Evolutionary conservation across 1,140 invertebrate genomes (phyloP).

Genomic region (Antheraea pernyi): DNA sequence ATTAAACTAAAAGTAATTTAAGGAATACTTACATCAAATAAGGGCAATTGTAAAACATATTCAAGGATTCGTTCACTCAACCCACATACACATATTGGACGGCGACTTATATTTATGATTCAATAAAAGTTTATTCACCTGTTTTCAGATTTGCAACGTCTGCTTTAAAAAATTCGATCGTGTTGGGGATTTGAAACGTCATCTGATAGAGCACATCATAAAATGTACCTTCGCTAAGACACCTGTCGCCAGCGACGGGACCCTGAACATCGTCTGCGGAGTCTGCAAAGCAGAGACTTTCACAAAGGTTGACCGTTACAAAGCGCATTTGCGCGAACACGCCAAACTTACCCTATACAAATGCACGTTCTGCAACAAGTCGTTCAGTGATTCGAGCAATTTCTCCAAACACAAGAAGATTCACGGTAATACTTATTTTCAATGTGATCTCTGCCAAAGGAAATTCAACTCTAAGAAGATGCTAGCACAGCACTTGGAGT

Average conservation of each 20-base stretch:
- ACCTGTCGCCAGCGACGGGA: conserved; percentile 52
- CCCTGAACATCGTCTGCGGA: conserved; percentile 61
- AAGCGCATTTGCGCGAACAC: conserved; percentile 71
- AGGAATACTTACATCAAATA: too few species aligned
- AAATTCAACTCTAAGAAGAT: conserved; percentile 77
- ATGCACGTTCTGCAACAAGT: conserved; percentile 73
- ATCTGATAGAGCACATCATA: conserved; percentile 73
- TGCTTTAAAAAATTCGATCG: conserved; percentile 72
- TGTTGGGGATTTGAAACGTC: conserved; percentile 68
- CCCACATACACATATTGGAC: too few species aligned
- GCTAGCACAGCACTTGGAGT: conserved; percentile 71
- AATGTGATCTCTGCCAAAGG: conserved; percentile 69
- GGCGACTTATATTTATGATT: too few species aligned
- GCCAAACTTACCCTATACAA: conserved; percentile 73
- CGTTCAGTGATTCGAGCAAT: conserved; percentile 75
- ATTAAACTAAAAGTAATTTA: too few species aligned
- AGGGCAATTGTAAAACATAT: too few species aligned
- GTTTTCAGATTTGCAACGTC: conserved; percentile 62
- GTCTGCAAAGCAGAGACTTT: conserved; percentile 61
- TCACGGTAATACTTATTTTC: conserved; percentile 62
- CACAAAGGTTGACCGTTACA: conserved; percentile 64
- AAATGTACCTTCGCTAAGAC: conserved; percentile 59
- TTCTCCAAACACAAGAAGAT: conserved; percentile 78
- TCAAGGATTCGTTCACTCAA: too few species aligned
- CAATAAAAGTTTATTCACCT: not conserved